Conservation (phyloP, 2,888 invertebrate species). For the Agrochola macilenta region DNA sequence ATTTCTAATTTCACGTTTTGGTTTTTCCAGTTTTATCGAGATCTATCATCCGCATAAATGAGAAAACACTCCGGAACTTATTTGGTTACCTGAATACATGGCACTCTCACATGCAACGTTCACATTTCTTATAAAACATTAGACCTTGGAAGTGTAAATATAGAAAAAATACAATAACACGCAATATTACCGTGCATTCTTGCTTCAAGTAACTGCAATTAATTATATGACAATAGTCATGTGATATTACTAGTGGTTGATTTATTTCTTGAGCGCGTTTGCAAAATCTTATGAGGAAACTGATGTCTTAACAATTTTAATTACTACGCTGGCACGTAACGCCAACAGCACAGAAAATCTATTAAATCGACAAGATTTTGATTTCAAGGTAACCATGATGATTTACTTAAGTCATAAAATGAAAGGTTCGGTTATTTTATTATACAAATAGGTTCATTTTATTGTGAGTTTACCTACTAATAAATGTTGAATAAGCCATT, state of each 20-base stretch:
- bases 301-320: slow-evolving; percentile 10
- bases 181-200: slow-evolving; percentile 28
- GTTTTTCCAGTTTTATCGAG: neutral
- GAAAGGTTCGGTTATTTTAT: neutral
- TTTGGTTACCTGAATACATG: slow-evolving; percentile 5
- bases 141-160: slow-evolving; percentile 34
- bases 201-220: slow-evolving; percentile 32
- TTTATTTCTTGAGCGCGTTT: slow-evolving; percentile 20
- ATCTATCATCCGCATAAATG: neutral
- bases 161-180: slow-evolving; percentile 23
- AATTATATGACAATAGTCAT: slow-evolving; percentile 20
- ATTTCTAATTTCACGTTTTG: slow-evolving; percentile 25
- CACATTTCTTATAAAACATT: slow-evolving; percentile 18
- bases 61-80: slow-evolving; percentile 2
- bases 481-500: slow-evolving; percentile 5
- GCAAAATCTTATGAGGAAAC: slow-evolving; percentile 18
- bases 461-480: neutral
- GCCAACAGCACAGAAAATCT: slow-evolving; percentile 10
- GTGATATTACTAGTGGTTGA: slow-evolving; percentile 20
- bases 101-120: slow-evolving; percentile 6
- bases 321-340: slow-evolving; percentile 21
- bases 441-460: neutral
- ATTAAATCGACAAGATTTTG: slow-evolving; percentile 11
- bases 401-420: neutral
- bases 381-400: neutral